Evolutionary conservation across 1,140 invertebrate genomes (phyloP).

Genomic region (Achatina immaculata): DNA sequence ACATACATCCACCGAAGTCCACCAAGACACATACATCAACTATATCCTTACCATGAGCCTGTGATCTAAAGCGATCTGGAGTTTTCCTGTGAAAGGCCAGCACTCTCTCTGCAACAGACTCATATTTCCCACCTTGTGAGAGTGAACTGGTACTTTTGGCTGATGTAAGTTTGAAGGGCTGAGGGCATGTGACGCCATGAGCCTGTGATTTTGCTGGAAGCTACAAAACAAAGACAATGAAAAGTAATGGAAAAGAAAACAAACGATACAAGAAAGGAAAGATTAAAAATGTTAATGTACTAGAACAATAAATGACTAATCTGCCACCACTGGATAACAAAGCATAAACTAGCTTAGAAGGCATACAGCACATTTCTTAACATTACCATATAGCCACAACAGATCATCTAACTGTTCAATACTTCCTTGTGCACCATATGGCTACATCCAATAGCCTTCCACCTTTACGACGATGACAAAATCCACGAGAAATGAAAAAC

Average conservation of each 20-base stretch:
- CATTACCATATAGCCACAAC: too few relatives aligned
- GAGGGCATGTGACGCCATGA: slow-evolving; percentile 46
- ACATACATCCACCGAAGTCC: too few relatives aligned
- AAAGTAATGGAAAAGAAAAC: not conserved
- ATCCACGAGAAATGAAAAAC: too few relatives aligned
- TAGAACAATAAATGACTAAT: too few relatives aligned
- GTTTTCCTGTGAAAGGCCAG: slow-evolving; percentile 62
- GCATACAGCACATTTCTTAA: too few relatives aligned
- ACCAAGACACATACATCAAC: too few relatives aligned
- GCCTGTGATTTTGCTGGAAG: slow-evolving; percentile 30
- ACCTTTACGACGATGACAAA: too few relatives aligned
- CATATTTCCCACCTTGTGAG: slow-evolving; percentile 48
- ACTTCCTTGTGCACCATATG: too few relatives aligned
- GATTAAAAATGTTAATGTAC: not conserved
- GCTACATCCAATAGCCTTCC: too few relatives aligned
- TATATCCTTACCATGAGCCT: slow-evolving; percentile 53
- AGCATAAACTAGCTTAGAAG: too few relatives aligned
- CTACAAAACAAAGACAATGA: slow-evolving; percentile 15
- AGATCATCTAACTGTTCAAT: too few relatives aligned
- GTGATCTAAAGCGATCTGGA: slow-evolving; percentile 64
- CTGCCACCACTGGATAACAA: too few relatives aligned
- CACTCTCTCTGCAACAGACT: slow-evolving; percentile 61
- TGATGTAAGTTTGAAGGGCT: slow-evolving; percentile 60
- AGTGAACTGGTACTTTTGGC: slow-evolving; percentile 35
- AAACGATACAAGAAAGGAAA: not conserved